Base-by-base conservation (phyloP, 92 coral and sea anemone genomes). In the Zoanthus gigantus region DNA sequence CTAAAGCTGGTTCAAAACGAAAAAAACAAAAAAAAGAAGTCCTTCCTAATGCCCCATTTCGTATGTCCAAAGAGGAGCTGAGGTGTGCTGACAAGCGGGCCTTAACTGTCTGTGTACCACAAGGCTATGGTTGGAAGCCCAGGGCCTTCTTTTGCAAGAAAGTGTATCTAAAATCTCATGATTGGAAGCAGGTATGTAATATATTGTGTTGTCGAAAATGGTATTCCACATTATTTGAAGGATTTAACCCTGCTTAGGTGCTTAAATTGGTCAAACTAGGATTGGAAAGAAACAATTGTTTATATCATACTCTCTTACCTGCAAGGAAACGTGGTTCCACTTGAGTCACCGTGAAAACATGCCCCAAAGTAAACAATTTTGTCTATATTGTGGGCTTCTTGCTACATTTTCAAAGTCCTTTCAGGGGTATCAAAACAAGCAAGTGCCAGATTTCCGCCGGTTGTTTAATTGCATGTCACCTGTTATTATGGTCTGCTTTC, bases 141-240 rank as follows among this genome's bases (percentile, higher is more conserved):
- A n/a, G 29, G 2, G 30, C 71, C 29, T 23, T 65, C 71, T 65
- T 65, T 65, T 17, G 18, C 71, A 65, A 65, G 32, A 17, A 17
- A 6, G 29, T 23, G 29, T 65, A 17, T n/a, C 29, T 65, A 6
- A 65, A 65, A 23, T 65, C 71, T 5, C 71, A 65, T n/a, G 71
- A 65, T 65, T 65, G 71, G 71, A 65, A 65, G 71, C 71, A 65
- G 71, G 71, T 65, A 23, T 65, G 18, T 58, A 58, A 12, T 12
- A 58, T 58, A 58, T 58, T 58, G 66, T 12, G 18, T 58, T 58
- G 66, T 47, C 52, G 52, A 47, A 17, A 58, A 58, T 58, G 15
- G 11, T 17, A 58, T 12, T 11, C 3, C 3, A 12, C 15, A 58
- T 23, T 23, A 23, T 23, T 61, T 61, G n/a, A 61, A 61, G 68